Evolutionary conservation across 2,113 vertebrate genomes (phyloP).

Genomic region (Lophura nycthemera): DNA sequence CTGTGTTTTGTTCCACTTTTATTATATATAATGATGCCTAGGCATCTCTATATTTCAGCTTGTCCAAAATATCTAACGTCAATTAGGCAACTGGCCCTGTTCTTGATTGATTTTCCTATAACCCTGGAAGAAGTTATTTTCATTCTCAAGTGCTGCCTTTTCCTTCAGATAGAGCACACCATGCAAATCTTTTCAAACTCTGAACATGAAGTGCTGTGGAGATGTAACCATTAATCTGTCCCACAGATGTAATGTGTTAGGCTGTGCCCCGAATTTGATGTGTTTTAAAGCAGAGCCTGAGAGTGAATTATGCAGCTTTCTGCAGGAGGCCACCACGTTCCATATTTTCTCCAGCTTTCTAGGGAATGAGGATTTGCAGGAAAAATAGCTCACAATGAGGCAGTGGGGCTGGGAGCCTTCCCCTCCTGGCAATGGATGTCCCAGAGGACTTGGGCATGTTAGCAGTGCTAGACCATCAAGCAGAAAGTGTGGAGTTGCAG

Average conservation of each 20-base stretch:
- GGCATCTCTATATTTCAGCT: constrained; percentile 3
- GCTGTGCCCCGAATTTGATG: neutral
- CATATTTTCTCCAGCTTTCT: neutral
- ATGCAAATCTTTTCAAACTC: neutral
- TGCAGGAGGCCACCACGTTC: neutral
- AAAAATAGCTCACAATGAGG: neutral
- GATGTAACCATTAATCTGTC: constrained; percentile 22
- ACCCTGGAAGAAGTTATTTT: constrained; percentile 55
- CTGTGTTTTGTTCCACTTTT: neutral
- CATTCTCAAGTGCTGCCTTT: constrained; percentile 11
- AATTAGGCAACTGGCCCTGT: constrained; percentile 35
- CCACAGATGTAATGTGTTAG: neutral
- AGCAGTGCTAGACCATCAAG: neutral
- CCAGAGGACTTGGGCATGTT: neutral
- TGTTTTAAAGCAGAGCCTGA: constrained; percentile 21
- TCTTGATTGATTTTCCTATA: constrained; percentile 60
- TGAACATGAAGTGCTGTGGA: constrained; percentile 6
- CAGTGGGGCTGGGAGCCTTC: neutral
- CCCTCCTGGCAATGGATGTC: neutral
- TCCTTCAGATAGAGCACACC: neutral
- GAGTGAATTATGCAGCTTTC: neutral
- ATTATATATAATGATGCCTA: neutral
- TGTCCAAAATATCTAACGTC: constrained; percentile 10
- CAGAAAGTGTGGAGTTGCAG: neutral
- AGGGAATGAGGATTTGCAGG: constrained; percentile 5